Percentiles rank a stretch among this genome's conserved stretches.
Evolutionary conservation across 2,888 invertebrate species (phyloP).

Genomic region (Sinhomidia bicolor): DNA sequence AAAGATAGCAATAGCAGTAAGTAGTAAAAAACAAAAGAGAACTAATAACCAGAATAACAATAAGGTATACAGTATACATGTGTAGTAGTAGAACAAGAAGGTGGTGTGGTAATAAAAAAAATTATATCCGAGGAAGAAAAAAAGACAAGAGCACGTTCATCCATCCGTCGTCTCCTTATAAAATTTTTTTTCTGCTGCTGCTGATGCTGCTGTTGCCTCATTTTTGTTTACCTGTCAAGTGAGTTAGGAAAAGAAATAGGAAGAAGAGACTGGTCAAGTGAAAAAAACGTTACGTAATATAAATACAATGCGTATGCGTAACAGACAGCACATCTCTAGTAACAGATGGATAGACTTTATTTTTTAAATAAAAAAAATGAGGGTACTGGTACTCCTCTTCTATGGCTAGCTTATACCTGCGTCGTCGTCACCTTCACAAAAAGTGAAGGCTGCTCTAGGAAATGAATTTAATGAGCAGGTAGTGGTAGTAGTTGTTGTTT

Average conservation of each 20-base stretch:
- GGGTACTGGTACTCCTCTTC: background rate
- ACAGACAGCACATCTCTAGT: background rate
- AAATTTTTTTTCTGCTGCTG: constrained; percentile 2
- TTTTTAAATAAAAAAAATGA: constrained; percentile 12
- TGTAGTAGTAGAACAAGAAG: background rate
- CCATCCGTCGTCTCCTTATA: too few relatives aligned
- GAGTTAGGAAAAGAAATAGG: background rate
- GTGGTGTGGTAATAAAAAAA: constrained; percentile 6
- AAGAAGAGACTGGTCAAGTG: too few relatives aligned
- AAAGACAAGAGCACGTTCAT: constrained; percentile 55
- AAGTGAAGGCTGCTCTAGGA: constrained; percentile 25
- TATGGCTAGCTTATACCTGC: background rate
- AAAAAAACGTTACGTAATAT: background rate
- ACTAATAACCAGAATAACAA: constrained; percentile 67
- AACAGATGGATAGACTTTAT: background rate
- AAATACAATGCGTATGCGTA: too few relatives aligned
- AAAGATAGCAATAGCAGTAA: constrained; percentile 19
- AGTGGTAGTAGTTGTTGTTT: background rate
- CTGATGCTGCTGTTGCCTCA: constrained; percentile 26
- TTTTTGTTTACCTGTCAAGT: constrained; percentile 20
- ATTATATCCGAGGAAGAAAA: background rate
- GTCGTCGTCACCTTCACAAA: background rate
- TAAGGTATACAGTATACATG: too few relatives aligned
- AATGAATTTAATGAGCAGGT: background rate
- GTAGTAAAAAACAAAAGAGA: constrained; percentile 32